phyloP scores from a whole-genome alignment of 2,888 invertebrate genomes.

The Cephus rjabovi region DNA sequence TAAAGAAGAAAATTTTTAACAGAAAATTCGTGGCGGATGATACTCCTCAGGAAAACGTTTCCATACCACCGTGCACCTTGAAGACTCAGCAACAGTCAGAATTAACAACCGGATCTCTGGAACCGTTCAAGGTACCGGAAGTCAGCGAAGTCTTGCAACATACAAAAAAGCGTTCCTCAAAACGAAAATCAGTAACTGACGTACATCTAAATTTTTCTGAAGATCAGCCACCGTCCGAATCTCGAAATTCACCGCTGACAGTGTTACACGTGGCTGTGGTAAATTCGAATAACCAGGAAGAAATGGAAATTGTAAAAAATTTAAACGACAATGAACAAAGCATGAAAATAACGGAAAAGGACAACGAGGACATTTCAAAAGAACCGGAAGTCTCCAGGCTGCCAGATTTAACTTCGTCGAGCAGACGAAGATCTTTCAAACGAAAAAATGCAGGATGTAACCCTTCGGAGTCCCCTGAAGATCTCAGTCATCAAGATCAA shows the following conservation, averaged over 20 bases:
- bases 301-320: not conserved
- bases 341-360: not conserved
- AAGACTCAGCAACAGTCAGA: not conserved
- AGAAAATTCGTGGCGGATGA: not conserved
- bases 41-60: not conserved
- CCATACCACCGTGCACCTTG: not conserved
- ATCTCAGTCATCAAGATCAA: not conserved
- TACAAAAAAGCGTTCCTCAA: conserved; percentile 40
- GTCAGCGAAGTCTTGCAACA: conserved; percentile 35
- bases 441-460: not conserved
- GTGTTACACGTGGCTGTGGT: not conserved
- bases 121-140: conserved; percentile 52
- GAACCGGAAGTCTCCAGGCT: not conserved
- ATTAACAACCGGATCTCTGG: conserved; percentile 11
- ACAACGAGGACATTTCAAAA: not conserved
- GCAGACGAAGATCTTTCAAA: not conserved
- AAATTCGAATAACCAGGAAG: not conserved
- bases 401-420: not conserved
- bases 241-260: not conserved
- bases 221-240: not conserved
- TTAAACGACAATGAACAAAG: not conserved
- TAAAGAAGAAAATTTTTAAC: conserved; percentile 8
- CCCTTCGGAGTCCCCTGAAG: not conserved
- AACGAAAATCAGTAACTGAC: conserved; percentile 35
- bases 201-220: conserved; percentile 27